Conservation (phyloP, 1,140 invertebrate species). For the Aricia agestis region DNA sequence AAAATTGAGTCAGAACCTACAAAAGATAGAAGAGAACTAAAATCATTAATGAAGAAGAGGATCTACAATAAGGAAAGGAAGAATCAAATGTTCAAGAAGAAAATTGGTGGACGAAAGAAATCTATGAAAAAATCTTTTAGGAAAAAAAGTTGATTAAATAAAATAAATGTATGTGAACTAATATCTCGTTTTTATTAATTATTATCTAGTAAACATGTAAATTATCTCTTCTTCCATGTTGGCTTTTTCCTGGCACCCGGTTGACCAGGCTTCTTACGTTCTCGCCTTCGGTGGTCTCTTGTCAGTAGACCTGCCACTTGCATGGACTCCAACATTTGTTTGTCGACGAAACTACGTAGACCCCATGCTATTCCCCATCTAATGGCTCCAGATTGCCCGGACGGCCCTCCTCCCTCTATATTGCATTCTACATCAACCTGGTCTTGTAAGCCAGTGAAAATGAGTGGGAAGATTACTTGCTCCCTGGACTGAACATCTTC, state of each 20-base stretch:
- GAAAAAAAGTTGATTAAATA: slow-evolving; percentile 38
- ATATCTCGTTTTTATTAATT: background rate
- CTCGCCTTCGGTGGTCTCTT: slow-evolving; percentile 85
- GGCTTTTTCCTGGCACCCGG: slow-evolving; percentile 92
- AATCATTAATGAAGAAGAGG: slow-evolving; percentile 78
- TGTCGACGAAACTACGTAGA: slow-evolving; percentile 88
- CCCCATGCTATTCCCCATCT: slow-evolving; percentile 89
- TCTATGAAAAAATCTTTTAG: slow-evolving; percentile 55
- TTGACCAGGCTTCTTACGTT: slow-evolving; percentile 97
- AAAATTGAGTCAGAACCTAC: slow-evolving; percentile 46
- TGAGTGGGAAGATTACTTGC: slow-evolving; percentile 91
- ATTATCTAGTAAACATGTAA: background rate
- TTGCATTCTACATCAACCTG: slow-evolving; percentile 90
- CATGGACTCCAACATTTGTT: slow-evolving; percentile 88
- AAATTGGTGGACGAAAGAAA: slow-evolving; percentile 66
- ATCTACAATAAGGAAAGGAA: slow-evolving; percentile 78
- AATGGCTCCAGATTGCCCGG: slow-evolving; percentile 89
- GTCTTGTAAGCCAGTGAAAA: slow-evolving; percentile 85
- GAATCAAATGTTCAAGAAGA: slow-evolving; percentile 71
- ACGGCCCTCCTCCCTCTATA: slow-evolving; percentile 82
- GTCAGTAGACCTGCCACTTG: slow-evolving; percentile 94
- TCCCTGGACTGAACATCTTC: slow-evolving; percentile 81
- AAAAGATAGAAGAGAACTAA: slow-evolving; percentile 77
- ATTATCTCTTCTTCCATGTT: slow-evolving; percentile 94
- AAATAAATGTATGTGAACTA: slow-evolving; percentile 2